A percentile compares a stretch with the other conserved stretches of the same genome.
phyloP scores from a whole-genome alignment of 2,113 vertebrate species.

The Burhinus oedicnemus region DNA sequence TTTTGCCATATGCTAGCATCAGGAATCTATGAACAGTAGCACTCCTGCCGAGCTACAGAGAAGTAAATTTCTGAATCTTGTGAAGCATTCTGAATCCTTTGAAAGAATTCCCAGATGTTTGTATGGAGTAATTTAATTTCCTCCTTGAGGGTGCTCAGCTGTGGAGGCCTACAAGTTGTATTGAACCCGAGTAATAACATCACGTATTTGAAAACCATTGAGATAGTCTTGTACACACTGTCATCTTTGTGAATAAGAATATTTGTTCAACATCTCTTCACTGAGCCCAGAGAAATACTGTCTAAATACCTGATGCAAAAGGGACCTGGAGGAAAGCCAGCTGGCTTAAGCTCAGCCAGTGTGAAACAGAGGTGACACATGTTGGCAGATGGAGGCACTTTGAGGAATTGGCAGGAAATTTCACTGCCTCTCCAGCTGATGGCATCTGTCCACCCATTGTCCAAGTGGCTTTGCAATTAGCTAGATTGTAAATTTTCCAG shows the following conservation, averaged over 20 bases:
- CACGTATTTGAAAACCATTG: not conserved
- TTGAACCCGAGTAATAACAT: not conserved
- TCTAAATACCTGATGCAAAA: not conserved
- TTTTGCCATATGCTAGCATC: constrained; percentile 2
- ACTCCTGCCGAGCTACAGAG: not conserved
- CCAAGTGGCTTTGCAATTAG: not conserved
- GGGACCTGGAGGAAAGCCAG: constrained; percentile 14
- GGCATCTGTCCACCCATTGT: constrained; percentile 15
- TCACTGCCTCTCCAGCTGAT: not conserved
- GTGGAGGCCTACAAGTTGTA: not conserved
- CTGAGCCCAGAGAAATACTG: not conserved
- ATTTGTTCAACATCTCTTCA: not conserved
- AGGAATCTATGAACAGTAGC: not conserved
- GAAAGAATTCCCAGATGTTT: constrained; percentile 5
- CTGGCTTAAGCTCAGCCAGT: not conserved
- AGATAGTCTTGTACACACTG: not conserved
- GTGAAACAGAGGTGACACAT: constrained; percentile 2
- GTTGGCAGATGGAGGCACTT: constrained; percentile 9
- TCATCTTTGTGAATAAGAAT: not conserved
- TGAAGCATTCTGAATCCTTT: constrained; percentile 18
- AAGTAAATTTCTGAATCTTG: constrained; percentile 6
- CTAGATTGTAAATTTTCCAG: not conserved
- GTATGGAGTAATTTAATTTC: not conserved
- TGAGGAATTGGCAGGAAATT: constrained; percentile 34
- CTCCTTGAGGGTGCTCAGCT: not conserved